Conservation (phyloP, 2,888 invertebrate genomes). For the Unio delphinus region DNA sequence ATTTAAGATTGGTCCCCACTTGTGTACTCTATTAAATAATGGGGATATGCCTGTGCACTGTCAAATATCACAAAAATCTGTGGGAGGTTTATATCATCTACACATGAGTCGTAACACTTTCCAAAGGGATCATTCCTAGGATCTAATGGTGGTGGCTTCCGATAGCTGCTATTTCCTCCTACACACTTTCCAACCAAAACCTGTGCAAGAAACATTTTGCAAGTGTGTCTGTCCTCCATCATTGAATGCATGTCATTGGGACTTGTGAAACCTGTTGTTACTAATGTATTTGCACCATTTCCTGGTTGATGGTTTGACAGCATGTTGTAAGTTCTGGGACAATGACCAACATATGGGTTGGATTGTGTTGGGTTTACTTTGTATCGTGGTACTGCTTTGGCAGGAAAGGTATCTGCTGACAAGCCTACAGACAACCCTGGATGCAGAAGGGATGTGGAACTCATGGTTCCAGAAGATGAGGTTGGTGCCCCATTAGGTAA, state of each 20-base stretch:
- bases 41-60: constrained; percentile 66
- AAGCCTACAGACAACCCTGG: too few species aligned
- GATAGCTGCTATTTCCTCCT: constrained; percentile 49
- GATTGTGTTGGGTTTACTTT: too few species aligned
- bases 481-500: too few species aligned
- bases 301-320: too few species aligned
- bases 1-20: constrained; percentile 2
- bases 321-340: background rate
- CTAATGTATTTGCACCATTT: background rate
- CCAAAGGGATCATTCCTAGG: constrained; percentile 57
- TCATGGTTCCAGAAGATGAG: too few species aligned
- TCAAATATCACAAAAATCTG: constrained; percentile 68
- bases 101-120: constrained; percentile 65
- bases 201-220: constrained; percentile 60
- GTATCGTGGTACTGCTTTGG: too few species aligned
- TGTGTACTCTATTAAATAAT: constrained; percentile 64
- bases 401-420: too few species aligned
- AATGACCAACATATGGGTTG: background rate
- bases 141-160: constrained; percentile 61
- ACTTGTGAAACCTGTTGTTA: background rate
- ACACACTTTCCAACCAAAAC: constrained; percentile 65
- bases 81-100: constrained; percentile 60
- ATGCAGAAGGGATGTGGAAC: too few species aligned
- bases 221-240: constrained; percentile 17
- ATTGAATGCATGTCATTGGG: constrained; percentile 1